Evolutionary conservation across 2,113 vertebrate genomes (phyloP).

Genomic region (Lepus timidus): DNA sequence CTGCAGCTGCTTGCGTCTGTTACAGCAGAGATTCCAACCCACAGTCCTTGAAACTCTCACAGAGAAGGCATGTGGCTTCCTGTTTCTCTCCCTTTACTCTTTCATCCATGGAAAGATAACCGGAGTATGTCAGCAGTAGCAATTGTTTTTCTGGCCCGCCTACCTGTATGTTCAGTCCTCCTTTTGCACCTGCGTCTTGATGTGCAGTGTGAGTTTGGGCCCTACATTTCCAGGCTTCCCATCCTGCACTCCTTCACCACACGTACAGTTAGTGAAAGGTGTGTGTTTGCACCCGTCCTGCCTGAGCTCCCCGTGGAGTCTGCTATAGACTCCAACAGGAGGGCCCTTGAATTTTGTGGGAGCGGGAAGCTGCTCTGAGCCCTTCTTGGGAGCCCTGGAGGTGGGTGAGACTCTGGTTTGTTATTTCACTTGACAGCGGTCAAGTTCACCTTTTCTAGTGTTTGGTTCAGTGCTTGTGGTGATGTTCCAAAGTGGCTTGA

Average conservation of each 20-base stretch:
- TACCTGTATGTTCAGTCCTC: neutral
- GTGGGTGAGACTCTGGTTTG: neutral
- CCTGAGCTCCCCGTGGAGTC: neutral
- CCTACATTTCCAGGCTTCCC: neutral
- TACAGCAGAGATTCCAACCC: neutral
- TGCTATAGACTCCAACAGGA: neutral
- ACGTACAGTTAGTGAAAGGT: neutral
- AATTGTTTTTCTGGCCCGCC: neutral
- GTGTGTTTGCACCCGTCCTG: neutral
- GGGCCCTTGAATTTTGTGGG: too few relatives aligned
- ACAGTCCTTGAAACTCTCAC: neutral
- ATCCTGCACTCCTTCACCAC: neutral
- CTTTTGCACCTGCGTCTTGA: slow-evolving; percentile 6
- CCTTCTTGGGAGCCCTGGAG: neutral
- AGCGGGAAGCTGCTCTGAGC: neutral
- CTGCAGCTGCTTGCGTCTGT: neutral
- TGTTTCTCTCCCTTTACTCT: slow-evolving; percentile 23
- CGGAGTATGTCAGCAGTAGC: neutral
- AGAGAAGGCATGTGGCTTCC: neutral
- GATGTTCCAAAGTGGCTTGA: neutral
- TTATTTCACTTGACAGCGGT: neutral
- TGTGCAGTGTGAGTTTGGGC: neutral
- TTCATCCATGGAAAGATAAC: neutral
- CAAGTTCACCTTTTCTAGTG: neutral
- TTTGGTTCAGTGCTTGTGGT: neutral